A percentile compares a stretch with the other conserved stretches of the same genome.
These are phyloP conservation scores for Acanthacorydalis orientalis DNA, from an alignment of 2,888 invertebrate genomes.

Conservation along the genomic window DNA sequence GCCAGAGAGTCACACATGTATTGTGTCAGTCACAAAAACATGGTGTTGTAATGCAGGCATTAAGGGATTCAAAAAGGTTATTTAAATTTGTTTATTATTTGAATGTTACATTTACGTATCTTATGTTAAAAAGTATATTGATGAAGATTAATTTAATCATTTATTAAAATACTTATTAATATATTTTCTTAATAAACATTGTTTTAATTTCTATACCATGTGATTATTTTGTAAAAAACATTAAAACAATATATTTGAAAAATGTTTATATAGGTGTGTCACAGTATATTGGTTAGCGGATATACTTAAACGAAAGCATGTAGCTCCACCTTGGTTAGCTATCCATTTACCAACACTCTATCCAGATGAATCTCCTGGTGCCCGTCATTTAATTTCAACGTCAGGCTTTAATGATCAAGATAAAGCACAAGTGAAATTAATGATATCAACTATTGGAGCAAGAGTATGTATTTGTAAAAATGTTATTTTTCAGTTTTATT, in stretches of 20 bases:
- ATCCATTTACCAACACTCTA: slow-evolving; percentile 66
- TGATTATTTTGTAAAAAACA: background rate
- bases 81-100: too few relatives aligned
- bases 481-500: background rate
- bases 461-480: slow-evolving; percentile 42
- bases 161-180: too few relatives aligned
- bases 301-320: slow-evolving; percentile 66
- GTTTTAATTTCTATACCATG: too few relatives aligned
- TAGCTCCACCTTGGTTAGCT: slow-evolving; percentile 85
- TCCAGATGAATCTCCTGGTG: slow-evolving; percentile 50
- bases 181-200: too few relatives aligned
- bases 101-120: too few relatives aligned
- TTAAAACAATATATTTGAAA: background rate
- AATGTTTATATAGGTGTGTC: slow-evolving; percentile 33
- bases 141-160: too few relatives aligned
- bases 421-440: slow-evolving; percentile 59
- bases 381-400: slow-evolving; percentile 63
- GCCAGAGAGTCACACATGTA: slow-evolving; percentile 78
- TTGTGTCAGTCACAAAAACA: slow-evolving; percentile 82
- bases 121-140: too few relatives aligned
- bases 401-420: slow-evolving; percentile 87
- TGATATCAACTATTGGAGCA: slow-evolving; percentile 75
- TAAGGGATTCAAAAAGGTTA: slow-evolving; percentile 45
- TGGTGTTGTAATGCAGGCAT: slow-evolving; percentile 74
- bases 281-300: slow-evolving; percentile 87